Conservation (phyloP, 2,888 invertebrate genomes). For the Heterodera filipjevi region DNA sequence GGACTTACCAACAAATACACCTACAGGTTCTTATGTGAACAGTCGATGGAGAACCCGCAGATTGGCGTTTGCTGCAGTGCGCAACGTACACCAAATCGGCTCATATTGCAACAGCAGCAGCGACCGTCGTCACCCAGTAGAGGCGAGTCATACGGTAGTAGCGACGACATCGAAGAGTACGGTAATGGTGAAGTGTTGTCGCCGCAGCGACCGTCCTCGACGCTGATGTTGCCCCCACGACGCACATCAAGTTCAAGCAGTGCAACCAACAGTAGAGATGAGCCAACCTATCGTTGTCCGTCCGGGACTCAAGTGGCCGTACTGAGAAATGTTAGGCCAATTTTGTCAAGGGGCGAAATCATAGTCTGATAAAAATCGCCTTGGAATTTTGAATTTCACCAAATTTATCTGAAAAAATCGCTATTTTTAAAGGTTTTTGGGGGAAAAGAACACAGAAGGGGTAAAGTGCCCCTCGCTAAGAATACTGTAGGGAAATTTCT, state of each 20-base stretch:
- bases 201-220: conserved; percentile 34
- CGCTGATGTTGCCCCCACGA: conserved; percentile 36
- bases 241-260: conserved; percentile 2
- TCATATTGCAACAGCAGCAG: not conserved
- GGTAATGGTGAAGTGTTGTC: too few species aligned
- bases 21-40: not conserved
- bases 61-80: conserved; percentile 17
- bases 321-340: conserved; percentile 2
- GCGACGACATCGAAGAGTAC: not conserved
- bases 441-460: too few species aligned
- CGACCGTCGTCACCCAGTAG: not conserved
- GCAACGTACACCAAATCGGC: conserved; percentile 12
- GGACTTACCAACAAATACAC: not conserved
- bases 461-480: too few species aligned
- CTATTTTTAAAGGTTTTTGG: too few species aligned
- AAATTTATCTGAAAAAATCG: too few species aligned
- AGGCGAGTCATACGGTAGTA: not conserved
- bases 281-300: conserved; percentile 41
- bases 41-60: not conserved
- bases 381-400: too few species aligned
- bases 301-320: conserved; percentile 35
- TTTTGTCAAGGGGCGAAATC: not conserved
- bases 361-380: not conserved
- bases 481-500: not conserved
- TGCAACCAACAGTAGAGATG: conserved; percentile 26